Evolutionary conservation across 2,888 invertebrate species (phyloP).

Genomic region (Eubasilissa splendida): DNA sequence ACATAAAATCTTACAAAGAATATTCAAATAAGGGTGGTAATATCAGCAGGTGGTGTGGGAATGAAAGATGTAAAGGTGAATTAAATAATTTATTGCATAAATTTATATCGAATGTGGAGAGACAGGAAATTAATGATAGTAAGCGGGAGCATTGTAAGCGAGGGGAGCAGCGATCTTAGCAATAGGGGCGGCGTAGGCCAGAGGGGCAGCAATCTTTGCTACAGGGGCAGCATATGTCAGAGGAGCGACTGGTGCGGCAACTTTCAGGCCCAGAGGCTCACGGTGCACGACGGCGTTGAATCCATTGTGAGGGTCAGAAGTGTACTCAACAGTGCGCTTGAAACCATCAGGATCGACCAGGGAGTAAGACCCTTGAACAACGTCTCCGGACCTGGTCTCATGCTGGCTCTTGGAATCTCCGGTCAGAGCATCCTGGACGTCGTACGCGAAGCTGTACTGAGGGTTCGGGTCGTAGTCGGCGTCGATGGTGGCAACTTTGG

Average conservation of each 20-base stretch:
- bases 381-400: constrained; percentile 39
- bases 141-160: constrained; percentile 40
- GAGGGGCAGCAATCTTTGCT: constrained; percentile 59
- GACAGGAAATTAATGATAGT: no score
- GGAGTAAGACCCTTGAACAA: constrained; percentile 53
- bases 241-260: constrained; percentile 35
- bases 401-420: constrained; percentile 49
- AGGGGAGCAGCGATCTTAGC: constrained; percentile 59
- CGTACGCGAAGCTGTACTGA: constrained; percentile 64
- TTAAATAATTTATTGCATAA: no score
- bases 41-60: no score
- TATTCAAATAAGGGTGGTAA: no score
- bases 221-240: constrained; percentile 59
- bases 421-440: constrained; percentile 62
- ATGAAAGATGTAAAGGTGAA: no score
- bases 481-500: constrained; percentile 60
- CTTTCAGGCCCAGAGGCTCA: constrained; percentile 60
- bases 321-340: constrained; percentile 68
- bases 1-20: no score
- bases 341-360: constrained; percentile 62
- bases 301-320: constrained; percentile 69
- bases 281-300: constrained; percentile 71
- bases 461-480: constrained; percentile 64
- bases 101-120: no score
- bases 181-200: constrained; percentile 52